Base-by-base conservation (phyloP, 2,888 invertebrate species). In the Celastrina argiolus region DNA sequence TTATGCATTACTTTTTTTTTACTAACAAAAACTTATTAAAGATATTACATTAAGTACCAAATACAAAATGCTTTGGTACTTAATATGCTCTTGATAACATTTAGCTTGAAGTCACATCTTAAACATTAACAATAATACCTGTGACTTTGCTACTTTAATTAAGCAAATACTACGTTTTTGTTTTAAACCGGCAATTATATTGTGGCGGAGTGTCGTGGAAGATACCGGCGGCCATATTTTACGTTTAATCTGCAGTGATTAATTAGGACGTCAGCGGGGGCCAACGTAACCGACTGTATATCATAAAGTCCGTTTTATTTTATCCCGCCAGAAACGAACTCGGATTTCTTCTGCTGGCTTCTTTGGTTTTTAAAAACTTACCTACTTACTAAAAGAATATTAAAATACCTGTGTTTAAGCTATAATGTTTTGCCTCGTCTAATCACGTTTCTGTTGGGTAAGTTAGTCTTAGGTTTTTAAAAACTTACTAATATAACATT, bases 171-270 rank as follows among this genome's bases (percentile, higher is more conserved):
- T 59, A 34, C 16, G 16, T 59, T 39, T 61, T 36, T 61, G 61
- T 61, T 61, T 61, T 39, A 61, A 59, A 59, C 3, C 18, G 16
- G 39, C 39, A 39, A 39, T 56, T 56, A 56, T 61, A 14, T 61
- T 16, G 51, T 51, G 51, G 69, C 71, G 70, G 72, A 72, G 69
- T 72, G 66, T 70, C 36, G 28, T 61, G 72, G 69, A 73, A 74
- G 76, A 75, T 83, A 87, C 82, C 85, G 75, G 73, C 34, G 74
- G 74, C 75, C 79, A 75, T 86, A 85, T 82, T 84, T 87, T 79
- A 86, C 73, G 70, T 83, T 79, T 87, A 90, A 90, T 88, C 90
- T 87, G 78, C 71, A 76, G 80, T 89, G 89, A 91, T 90, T 90
- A 88, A 91, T 90, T 87, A 83, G 83, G 81, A 82, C 74, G 78